A percentile compares a stretch with the other conserved stretches of the same genome.
Evolutionary conservation across 2,797 vertebrate genomes (phyloP).

Genomic region (Thunnus albacares): DNA sequence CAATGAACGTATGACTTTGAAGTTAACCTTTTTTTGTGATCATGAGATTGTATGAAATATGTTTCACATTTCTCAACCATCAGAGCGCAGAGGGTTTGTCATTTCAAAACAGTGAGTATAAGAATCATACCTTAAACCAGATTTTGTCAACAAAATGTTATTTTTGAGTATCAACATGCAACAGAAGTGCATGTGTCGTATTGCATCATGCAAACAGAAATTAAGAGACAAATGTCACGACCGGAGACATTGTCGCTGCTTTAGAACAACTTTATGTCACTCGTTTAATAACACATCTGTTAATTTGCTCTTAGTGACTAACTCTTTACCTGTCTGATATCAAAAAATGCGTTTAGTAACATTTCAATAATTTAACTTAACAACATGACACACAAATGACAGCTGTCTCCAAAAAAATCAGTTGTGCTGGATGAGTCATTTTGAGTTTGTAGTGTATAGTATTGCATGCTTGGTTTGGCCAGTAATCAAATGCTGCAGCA

Average conservation of each 20-base stretch:
- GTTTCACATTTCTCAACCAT: conserved; percentile 23
- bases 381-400: not conserved
- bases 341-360: not conserved
- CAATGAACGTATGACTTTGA: not conserved
- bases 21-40: not conserved
- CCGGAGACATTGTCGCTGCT: not conserved
- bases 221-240: conserved; percentile 2
- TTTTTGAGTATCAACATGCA: not conserved
- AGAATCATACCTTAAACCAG: not conserved
- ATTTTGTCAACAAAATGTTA: not conserved
- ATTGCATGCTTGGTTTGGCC: conserved; percentile 26
- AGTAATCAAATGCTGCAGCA: conserved; percentile 15
- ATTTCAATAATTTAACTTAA: conserved; percentile 10
- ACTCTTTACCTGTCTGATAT: not conserved
- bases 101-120: conserved; percentile 9
- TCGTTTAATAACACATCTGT: not conserved
- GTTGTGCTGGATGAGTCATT: conserved; percentile 31
- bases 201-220: conserved; percentile 23
- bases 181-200: conserved; percentile 11
- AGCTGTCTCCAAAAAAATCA: conserved; percentile 17
- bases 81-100: conserved; percentile 5
- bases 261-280: not conserved
- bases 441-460: conserved; percentile 23
- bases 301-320: not conserved
- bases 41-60: conserved; percentile 6